Base-by-base conservation (phyloP, 2,113 vertebrate genomes). In the Equus quagga region DNA sequence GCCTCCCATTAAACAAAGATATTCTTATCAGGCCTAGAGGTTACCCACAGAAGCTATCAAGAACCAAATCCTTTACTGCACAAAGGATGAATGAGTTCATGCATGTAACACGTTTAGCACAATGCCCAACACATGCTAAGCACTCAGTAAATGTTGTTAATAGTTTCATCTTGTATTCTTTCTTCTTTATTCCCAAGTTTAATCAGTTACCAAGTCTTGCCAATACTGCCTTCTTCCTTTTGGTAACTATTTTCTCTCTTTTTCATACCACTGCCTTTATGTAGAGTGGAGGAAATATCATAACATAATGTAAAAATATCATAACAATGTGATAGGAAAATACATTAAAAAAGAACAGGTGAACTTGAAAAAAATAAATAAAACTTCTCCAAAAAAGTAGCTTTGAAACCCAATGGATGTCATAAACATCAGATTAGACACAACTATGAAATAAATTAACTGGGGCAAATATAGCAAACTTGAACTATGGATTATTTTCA, bases 341-440 rank as follows among this genome's bases (percentile, higher is more conserved):
- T 58, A 49, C 3, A 6, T 58, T 24, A 75, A 44, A 65, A 76
- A 86, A 41, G 31, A 89, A 64, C 2, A 65, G 31, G 18, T 75
- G 23, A 89, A 83, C 81, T 85, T 96, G 31, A 46, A 51, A 78
- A 36, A 8, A 80, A 54, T 51, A 93, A 81, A 69, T 24, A 96
- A 91, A 81, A 76, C 4, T 56, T 78, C 41, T 81, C 64, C 67
- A 36, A 44, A 85, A 58, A 94, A 58, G 7, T 46, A 64, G n/a
- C 41, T 89, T 86, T 90, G 15, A 73, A 91, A 81, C 11, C 79
- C 73, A 86, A 5, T 85, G 21, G 19, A 31, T 81, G 11, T n/a
- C 91, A 72, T 86, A 56, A 96, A 78, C n/a, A 92, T 86, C 54
- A 87, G 26, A 67, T 60, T 60, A 60, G 26, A 70, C 49, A 86